phyloP scores from a whole-genome alignment of 2,888 invertebrate genomes.

The Cataglyphis cursor region DNA sequence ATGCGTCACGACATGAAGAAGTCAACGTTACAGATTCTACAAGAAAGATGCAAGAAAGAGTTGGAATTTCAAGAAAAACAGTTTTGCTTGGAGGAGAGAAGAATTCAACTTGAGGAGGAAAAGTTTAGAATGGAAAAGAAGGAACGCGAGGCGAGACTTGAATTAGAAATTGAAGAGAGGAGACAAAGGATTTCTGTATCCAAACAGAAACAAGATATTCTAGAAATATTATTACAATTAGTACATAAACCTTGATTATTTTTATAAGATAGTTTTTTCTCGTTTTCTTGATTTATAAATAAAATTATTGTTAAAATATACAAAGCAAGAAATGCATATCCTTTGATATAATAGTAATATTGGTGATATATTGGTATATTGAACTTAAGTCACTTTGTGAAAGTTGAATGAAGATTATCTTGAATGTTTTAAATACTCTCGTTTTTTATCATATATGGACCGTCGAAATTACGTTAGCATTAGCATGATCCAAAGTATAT shows the following conservation, averaged over 20 bases:
- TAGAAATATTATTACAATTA: slow-evolving; percentile 46
- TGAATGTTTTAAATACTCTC: neutral
- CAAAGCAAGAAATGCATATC: neutral
- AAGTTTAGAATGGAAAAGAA: slow-evolving; percentile 47
- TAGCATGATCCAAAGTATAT: too few relatives aligned
- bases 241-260: slow-evolving; percentile 55
- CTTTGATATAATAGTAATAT: neutral
- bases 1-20: slow-evolving; percentile 35
- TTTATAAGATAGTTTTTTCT: slow-evolving; percentile 38
- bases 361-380: too few relatives aligned
- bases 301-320: slow-evolving; percentile 30
- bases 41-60: slow-evolving; percentile 43
- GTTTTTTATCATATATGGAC: too few relatives aligned
- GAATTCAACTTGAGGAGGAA: slow-evolving; percentile 45
- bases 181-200: slow-evolving; percentile 37
- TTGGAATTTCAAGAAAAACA: slow-evolving; percentile 44
- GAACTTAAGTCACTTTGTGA: neutral
- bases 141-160: slow-evolving; percentile 41
- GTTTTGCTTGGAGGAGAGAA: slow-evolving; percentile 35
- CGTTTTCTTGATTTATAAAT: slow-evolving; percentile 48
- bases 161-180: slow-evolving; percentile 46
- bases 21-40: slow-evolving; percentile 34
- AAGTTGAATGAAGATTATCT: neutral
- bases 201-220: slow-evolving; percentile 48
- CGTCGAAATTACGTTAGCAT: too few relatives aligned